Conservation (phyloP, 30 jellyfish, hydroid and myxozoan species). For the Turritopsis rubra region DNA sequence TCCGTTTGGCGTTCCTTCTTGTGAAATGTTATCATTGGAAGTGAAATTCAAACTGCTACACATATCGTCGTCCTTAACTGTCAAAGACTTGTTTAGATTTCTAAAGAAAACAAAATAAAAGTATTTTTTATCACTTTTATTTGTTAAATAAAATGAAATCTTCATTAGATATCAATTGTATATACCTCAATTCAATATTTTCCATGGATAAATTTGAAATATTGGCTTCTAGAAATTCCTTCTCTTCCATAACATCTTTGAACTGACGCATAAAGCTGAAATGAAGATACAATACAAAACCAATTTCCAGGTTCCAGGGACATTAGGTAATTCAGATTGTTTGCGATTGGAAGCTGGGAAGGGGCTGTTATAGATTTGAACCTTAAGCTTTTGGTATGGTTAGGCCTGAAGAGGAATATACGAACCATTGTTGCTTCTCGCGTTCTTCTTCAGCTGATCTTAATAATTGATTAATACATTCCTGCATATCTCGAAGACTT, state of each 20-base stretch:
- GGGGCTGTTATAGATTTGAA: too few species aligned
- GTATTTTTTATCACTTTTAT: not conserved
- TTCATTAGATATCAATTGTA: not conserved
- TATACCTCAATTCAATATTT: slow-evolving; percentile 15
- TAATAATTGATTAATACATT: slow-evolving; percentile 4
- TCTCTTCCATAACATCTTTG: slow-evolving; percentile 29
- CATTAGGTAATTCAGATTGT: too few species aligned
- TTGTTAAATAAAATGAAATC: too few species aligned
- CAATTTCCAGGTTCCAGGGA: too few species aligned
- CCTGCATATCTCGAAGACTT: slow-evolving; percentile 22
- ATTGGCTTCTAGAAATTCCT: slow-evolving; percentile 27
- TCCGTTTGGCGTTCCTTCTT: not conserved
- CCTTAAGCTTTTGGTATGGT: too few species aligned
- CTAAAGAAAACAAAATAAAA: not conserved
- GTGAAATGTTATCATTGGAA: not conserved
- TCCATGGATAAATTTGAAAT: slow-evolving; percentile 20
- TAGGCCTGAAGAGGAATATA: too few species aligned
- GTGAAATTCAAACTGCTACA: not conserved
- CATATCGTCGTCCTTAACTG: not conserved
- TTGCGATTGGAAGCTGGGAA: too few species aligned
- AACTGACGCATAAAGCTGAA: slow-evolving; percentile 14
- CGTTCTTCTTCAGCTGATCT: slow-evolving; percentile 15
- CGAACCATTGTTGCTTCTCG: slow-evolving; percentile 18
- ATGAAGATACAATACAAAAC: not conserved
- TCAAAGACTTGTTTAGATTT: not conserved